These are phyloP conservation scores for Thinocorus orbignyianus DNA, from an alignment of 2,113 vertebrate genomes.

Conservation along the genomic window DNA sequence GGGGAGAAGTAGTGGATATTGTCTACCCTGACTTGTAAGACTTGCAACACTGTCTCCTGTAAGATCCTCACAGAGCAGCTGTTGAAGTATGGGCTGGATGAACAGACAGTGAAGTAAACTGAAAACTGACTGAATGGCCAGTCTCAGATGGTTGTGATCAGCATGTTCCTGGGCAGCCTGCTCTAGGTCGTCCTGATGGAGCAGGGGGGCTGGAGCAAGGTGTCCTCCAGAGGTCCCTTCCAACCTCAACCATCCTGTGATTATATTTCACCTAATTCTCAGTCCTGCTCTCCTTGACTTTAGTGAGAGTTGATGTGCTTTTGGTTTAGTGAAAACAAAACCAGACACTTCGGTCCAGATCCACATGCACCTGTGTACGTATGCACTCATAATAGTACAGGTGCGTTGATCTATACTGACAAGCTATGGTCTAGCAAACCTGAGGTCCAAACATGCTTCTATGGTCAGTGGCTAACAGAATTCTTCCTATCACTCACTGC, in stretches of 20 bases:
- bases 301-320: background rate
- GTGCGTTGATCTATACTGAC: background rate
- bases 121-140: background rate
- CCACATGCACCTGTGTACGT: background rate
- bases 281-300: background rate
- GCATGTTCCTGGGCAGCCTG: background rate
- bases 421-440: background rate
- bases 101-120: background rate
- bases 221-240: background rate
- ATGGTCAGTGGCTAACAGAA: background rate
- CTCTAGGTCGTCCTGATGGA: background rate
- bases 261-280: background rate
- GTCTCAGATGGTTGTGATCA: background rate
- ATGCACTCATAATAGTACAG: fast-evolving
- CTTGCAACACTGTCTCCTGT: background rate
- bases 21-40: background rate
- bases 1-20: background rate
- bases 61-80: background rate
- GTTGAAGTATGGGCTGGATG: background rate
- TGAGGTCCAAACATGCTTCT: background rate
- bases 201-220: background rate
- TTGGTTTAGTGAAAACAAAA: background rate
- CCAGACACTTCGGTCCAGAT: background rate
- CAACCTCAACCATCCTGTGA: background rate
- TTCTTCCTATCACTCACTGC: background rate